A percentile compares a stretch with the other conserved stretches of the same genome.
phyloP scores from a whole-genome alignment of 2,113 vertebrate species.

The Oncorhynchus tshawytscha region DNA sequence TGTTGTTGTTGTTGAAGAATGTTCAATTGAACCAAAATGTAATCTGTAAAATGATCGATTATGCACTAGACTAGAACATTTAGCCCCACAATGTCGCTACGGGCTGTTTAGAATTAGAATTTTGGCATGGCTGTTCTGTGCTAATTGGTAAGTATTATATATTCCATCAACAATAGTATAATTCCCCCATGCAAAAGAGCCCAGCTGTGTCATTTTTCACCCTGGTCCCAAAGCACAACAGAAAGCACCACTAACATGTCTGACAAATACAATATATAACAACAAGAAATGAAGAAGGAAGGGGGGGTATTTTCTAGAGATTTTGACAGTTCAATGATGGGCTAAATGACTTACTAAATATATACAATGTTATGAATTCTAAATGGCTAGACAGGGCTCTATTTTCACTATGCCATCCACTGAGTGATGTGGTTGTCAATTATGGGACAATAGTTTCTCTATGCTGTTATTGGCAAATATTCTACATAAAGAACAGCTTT shows the following conservation, averaged over 20 bases:
- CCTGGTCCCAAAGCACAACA: slow-evolving; percentile 64
- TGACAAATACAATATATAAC: slow-evolving; percentile 61
- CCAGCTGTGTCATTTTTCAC: slow-evolving; percentile 64
- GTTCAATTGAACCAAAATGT: neutral
- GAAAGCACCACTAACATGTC: slow-evolving; percentile 58
- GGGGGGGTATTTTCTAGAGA: slow-evolving; percentile 20
- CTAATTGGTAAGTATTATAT: neutral
- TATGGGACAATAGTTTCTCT: neutral
- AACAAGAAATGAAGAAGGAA: slow-evolving; percentile 49
- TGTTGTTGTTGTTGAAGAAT: slow-evolving; percentile 14
- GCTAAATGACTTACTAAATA: neutral
- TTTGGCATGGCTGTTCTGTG: neutral
- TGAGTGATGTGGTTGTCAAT: neutral
- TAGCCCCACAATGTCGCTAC: neutral
- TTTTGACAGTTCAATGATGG: slow-evolving; percentile 2
- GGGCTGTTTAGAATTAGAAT: neutral
- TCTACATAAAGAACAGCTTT: no score
- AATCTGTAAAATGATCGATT: slow-evolving; percentile 28
- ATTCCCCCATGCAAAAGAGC: neutral
- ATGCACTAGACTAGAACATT: neutral
- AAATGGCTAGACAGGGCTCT: neutral
- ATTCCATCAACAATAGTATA: slow-evolving; percentile 21
- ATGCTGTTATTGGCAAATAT: no score
- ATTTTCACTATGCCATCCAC: neutral
- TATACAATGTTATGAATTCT: neutral